Evolutionary conservation across 2,888 invertebrate genomes (phyloP), one percentile per base, ranked within the genome.

Genomic region (Plagiodera versicolora): DNA sequence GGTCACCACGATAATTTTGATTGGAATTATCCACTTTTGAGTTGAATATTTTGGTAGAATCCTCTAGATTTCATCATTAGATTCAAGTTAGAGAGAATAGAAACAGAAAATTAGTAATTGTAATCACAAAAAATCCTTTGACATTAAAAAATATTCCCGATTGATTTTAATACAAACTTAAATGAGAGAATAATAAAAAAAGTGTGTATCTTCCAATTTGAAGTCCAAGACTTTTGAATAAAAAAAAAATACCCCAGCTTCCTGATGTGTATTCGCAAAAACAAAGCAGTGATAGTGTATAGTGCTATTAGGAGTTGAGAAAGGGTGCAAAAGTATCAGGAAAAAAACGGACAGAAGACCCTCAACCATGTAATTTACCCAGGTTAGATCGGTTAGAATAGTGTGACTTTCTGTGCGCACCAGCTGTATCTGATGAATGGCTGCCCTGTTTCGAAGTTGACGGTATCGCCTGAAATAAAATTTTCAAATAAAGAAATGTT

Each of bases 361-460:
- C 81, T 76, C 78, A 81, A 80, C 81, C 79, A 75, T 75, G 71
- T 79, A 80, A 75, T 76, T 39, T 76, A 76, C 76, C 76, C 76
- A 72, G 68, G 84, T 87, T 87, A 86, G 87, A 86, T 77, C 89
- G 86, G 83, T 89, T 89, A 86, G 85, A 86, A 86, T 86, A 86
- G 85, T 87, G 86, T 80, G 88, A 84, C 83, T 89, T 89, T 85
- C 89, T 86, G 82, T 85, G 86, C 87, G 85, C 87, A 87, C 89
- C 89, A 75, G 80, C 79, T 71, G 80, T 77, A 71, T 80, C 80
- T 56, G 80, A 80, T 58, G 80, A 79, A 57, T 80, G 79, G 63
- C 77, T 72, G 68, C 76, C 72, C 59, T 77, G 76, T 67, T 78
- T 79, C 79, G 77, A 77, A 30, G 72, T 72, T 46, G 68, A 65